These are phyloP conservation scores for Macquaria australasica DNA, from an alignment of 2,113 vertebrate genomes.

Conservation along the genomic window DNA sequence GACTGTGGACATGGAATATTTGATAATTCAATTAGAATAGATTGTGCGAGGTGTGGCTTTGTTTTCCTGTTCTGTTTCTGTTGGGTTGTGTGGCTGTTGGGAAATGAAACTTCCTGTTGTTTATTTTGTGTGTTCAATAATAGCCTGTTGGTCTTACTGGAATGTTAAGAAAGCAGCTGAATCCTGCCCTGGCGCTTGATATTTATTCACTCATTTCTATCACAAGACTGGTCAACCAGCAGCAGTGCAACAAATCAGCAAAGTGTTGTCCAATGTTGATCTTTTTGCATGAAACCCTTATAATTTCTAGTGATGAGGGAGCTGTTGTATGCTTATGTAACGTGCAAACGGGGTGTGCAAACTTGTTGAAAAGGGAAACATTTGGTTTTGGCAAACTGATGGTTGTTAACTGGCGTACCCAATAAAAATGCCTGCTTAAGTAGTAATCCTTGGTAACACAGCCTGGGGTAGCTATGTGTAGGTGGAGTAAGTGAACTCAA, in stretches of 20 bases:
- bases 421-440: slow-evolving; percentile 54
- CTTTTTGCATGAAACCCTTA: slow-evolving; percentile 3
- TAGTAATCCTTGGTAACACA: slow-evolving; percentile 44
- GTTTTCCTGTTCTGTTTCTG: slow-evolving; percentile 39
- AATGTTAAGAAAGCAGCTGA: slow-evolving; percentile 56
- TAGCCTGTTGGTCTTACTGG: slow-evolving; percentile 40
- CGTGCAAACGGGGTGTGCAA: slow-evolving; percentile 2
- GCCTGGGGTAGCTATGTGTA: slow-evolving; percentile 29
- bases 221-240: not conserved
- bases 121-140: slow-evolving; percentile 51
- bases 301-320: not conserved
- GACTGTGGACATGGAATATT: slow-evolving; percentile 4
- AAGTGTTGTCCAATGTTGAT: not conserved
- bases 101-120: slow-evolving; percentile 73
- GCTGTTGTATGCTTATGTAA: not conserved
- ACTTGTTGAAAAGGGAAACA: slow-evolving; percentile 10
- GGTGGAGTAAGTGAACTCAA: slow-evolving; percentile 50
- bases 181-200: not conserved
- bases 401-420: slow-evolving; percentile 16
- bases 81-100: slow-evolving; percentile 39
- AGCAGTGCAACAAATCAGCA: not conserved
- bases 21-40: slow-evolving; percentile 41
- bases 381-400: slow-evolving; percentile 13
- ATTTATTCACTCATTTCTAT: slow-evolving; percentile 19
- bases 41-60: slow-evolving; percentile 51